Evolutionary conservation across 2,888 invertebrate species (phyloP).

Genomic region (Leptogaster cylindrica): DNA sequence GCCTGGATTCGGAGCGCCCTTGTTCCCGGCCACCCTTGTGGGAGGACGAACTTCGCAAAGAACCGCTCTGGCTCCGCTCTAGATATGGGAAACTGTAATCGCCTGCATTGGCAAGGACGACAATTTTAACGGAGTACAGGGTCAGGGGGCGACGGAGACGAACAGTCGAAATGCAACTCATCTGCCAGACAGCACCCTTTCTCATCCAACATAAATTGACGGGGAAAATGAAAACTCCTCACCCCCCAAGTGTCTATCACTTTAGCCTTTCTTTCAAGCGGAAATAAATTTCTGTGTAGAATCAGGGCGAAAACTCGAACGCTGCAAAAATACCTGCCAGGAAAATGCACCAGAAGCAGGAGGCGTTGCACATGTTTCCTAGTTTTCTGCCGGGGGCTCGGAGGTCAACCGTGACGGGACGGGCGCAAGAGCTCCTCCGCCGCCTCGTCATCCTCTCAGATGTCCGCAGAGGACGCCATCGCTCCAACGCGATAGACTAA

Average conservation of each 20-base stretch:
- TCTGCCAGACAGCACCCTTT: background rate
- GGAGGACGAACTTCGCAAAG: conserved; percentile 19
- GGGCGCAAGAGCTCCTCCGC: conserved; percentile 4
- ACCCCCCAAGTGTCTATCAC: conserved; percentile 18
- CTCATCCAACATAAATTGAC: background rate
- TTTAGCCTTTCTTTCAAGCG: conserved; percentile 12
- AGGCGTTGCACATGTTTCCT: conserved; percentile 19
- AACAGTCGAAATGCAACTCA: background rate
- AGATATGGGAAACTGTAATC: background rate
- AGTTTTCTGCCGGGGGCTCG: background rate
- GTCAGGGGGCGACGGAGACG: conserved; percentile 11
- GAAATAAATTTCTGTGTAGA: conserved; percentile 16
- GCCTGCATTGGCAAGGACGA: background rate
- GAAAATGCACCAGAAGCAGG: conserved; percentile 21
- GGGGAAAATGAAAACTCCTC: background rate
- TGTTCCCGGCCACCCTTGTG: conserved; percentile 11
- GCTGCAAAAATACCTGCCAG: conserved; percentile 17
- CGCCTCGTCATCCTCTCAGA: background rate
- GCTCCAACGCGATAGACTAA: conserved; percentile 26
- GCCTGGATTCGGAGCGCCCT: conserved; percentile 21
- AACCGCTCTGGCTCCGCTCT: background rate
- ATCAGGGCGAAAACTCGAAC: background rate
- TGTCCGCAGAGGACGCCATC: conserved; percentile 6
- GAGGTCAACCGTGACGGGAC: conserved; percentile 18
- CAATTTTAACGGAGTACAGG: background rate